A percentile compares a stretch with the other conserved stretches of the same genome.
These are phyloP conservation scores for Pungitius pungitius DNA, from an alignment of 2,113 vertebrate species.

Conservation along the genomic window DNA sequence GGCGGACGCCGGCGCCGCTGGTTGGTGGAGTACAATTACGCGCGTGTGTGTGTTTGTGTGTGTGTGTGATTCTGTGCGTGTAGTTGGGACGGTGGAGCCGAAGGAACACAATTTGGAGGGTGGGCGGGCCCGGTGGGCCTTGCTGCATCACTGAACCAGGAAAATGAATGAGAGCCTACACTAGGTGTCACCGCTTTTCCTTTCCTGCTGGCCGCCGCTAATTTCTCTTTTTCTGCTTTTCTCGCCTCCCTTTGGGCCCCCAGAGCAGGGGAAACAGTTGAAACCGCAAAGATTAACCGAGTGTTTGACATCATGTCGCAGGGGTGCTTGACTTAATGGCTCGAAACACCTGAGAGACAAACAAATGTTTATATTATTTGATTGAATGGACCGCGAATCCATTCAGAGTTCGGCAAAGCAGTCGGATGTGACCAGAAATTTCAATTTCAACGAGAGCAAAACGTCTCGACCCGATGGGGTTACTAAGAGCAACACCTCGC, in stretches of 20 bases:
- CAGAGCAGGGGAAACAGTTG: constrained; percentile 7
- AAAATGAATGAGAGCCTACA: constrained; percentile 68
- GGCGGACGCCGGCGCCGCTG: constrained; percentile 53
- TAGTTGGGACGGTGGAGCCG: constrained; percentile 58
- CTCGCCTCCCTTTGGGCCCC: constrained; percentile 8
- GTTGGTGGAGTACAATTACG: constrained; percentile 72
- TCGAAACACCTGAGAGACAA: constrained; percentile 25
- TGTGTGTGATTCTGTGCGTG: constrained; percentile 54
- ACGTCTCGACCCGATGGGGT: constrained; percentile 67
- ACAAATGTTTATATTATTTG: constrained; percentile 16
- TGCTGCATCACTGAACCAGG: constrained; percentile 70
- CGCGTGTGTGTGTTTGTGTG: constrained; percentile 41
- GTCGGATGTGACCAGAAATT: constrained; percentile 38
- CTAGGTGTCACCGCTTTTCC: constrained; percentile 57
- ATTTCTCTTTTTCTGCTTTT: constrained; percentile 29
- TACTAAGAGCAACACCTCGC: constrained; percentile 10
- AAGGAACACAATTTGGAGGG: constrained; percentile 68
- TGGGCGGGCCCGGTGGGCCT: constrained; percentile 68
- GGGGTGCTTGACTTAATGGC: constrained; percentile 15
- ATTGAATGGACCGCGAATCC: constrained; percentile 39
- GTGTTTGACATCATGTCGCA: constrained; percentile 9
- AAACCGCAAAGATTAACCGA: constrained; percentile 13
- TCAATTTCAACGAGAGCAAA: constrained; percentile 45
- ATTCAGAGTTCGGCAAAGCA: constrained; percentile 49
- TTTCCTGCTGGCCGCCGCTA: constrained; percentile 28